A percentile compares a stretch with the other conserved stretches of the same genome.
Evolutionary conservation across 2,113 vertebrate species (phyloP).

Genomic region (Serinus canaria): DNA sequence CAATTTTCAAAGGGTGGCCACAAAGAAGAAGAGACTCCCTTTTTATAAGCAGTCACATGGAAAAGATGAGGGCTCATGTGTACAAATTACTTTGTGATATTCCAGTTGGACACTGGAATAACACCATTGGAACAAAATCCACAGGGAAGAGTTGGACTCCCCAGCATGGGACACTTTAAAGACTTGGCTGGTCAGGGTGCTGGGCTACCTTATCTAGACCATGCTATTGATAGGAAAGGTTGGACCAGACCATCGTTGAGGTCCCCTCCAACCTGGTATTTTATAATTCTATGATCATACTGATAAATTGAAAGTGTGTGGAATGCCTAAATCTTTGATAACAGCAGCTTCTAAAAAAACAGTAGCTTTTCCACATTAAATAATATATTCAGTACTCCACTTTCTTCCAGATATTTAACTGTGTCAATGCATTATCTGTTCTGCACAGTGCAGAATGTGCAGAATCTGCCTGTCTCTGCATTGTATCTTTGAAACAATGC

Average conservation of each 20-base stretch:
- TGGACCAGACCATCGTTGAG: neutral
- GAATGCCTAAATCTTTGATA: neutral
- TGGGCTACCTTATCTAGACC: neutral
- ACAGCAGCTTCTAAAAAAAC: neutral
- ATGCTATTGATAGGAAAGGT: neutral
- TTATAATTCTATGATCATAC: neutral
- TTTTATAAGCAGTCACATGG: neutral
- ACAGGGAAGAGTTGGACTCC: neutral
- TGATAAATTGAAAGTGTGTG: neutral
- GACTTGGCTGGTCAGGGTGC: neutral
- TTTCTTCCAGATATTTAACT: neutral
- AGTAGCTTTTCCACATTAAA: neutral
- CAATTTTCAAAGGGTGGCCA: neutral
- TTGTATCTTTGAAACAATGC: neutral
- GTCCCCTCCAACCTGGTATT: neutral
- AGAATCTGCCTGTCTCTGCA: no score
- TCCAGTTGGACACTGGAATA: neutral
- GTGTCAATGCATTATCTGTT: neutral
- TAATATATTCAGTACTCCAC: neutral
- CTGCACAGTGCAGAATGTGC: neutral
- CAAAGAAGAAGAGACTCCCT: neutral
- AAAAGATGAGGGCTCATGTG: rapidly evolving
- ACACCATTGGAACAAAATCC: neutral
- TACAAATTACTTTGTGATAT: neutral
- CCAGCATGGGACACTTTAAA: neutral